Base-by-base conservation (phyloP, 2,888 invertebrate genomes). In the Tortrix viridana region DNA sequence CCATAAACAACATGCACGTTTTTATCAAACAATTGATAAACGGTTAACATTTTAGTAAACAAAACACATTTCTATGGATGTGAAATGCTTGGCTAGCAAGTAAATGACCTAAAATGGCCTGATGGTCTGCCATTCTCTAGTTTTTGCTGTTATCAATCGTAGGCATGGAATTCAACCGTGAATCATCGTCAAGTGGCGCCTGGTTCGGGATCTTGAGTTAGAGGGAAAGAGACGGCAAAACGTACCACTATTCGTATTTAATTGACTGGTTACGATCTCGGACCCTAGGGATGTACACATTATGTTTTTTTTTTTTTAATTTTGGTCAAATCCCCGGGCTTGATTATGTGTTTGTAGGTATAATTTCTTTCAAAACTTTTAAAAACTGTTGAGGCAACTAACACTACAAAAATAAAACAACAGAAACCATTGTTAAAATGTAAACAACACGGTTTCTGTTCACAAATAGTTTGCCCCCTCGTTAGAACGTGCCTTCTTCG, bases 101-200 rank as follows among this genome's bases (percentile, higher is more conserved):
- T 79, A 81, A 82, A 82, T 82, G 80, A 81, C 84, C 82, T 84
- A 85, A 85, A 87, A 86, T 75, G 81, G 80, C 81, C 74, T 80
- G 82, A 86, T 75, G 81, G 80, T 81, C 74, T 80, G 82, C 85
- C 89, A 89, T 89, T 89, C 88, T 89, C 82, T 82, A 83, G 71
- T 85, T 82, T 81, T 83, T 84, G 86, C 81, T 89, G 86, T 90
- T 90, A 89, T 89, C 89, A 88, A 88, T 87, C 85, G 89, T 88
- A 86, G 84, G 88, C 85, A 86, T 81, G 88, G 89, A 87, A 89
- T 90, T 88, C 80, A 77, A 86, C 85, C 84, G 86, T 90, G 90
- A 90, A 86, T 90, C 89, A 90, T 86, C 88, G 84, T 84, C 89
- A 89, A 88, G 88, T 90, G 89, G 89, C 89, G 89, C 89, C 87